Base-by-base conservation (phyloP, 1,140 invertebrate species). In the Micrasema minimum region DNA sequence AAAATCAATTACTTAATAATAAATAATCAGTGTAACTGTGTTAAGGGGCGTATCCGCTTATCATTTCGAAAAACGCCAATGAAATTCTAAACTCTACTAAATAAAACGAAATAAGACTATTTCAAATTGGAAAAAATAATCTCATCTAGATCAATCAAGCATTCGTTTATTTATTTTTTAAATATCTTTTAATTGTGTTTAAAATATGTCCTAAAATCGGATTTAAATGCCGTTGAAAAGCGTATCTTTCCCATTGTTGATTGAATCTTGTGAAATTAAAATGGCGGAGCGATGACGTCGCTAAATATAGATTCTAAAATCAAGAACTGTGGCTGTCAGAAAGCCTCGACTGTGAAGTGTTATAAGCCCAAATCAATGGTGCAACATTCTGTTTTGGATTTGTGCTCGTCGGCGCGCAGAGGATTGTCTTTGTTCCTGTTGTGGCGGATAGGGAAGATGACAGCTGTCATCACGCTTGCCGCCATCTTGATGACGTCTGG, bases 391-490 rank as follows among this genome's bases (percentile, higher is more conserved):
- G 12, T 22, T 38, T 22, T 41, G n/a, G 20, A 23, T 22, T 51
- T 20, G 18, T 12, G 16, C 7, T 18, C 55, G 55, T 41, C 35
- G 6, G 16, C 37, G 16, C 55, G 62, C 16, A 41, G 66, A 22
- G 53, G 37, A 48, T 46, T 41, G n/a, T 41, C 41, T 14, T 57
- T 74, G 14, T 74, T 74, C 65, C 50, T 74, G 18, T 35, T 74
- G 43, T 48, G 71, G 64, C 72, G 72, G 61, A 74, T 74, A 71
- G 53, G 37, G 1, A 51, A 45, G 11, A 20, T 16, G 51, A 26
- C 53, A 18, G 48, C 66, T 53, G n/a, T 35, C 53, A 45, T 59
- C 6, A 20, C 57, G 3, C 16, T 55, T 16, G 48, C 66, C n/a
- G 57, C 71, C 53, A 68, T 72, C 4, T 68, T 72, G 66, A 64